Base-by-base conservation (phyloP, 1,140 invertebrate genomes). In the Triops cancriformis region DNA sequence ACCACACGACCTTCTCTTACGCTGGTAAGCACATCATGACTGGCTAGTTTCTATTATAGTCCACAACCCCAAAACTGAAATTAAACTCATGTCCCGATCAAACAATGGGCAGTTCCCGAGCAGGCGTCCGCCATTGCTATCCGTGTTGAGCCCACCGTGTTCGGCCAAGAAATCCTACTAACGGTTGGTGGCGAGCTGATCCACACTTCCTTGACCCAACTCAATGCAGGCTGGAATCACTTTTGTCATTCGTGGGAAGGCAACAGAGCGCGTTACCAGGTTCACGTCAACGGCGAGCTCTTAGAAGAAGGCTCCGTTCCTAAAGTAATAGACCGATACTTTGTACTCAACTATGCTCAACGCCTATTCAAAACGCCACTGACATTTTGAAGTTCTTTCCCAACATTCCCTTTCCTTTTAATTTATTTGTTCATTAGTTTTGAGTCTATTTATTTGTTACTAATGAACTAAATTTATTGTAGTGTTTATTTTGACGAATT, bases 161-260 rank as follows among this genome's bases (percentile, higher is more conserved):
- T 78, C 73, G 77, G 77, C 7, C 18, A 45, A 9, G 41, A 73
- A 37, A 74, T 78, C 11, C 72, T 26, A 4, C 43, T 73, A 27
- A 73, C 73, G 4, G 42, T 78, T 27, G 72, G 26, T 6, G 64
- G 77, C 9, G 27, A 43, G 73, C 37, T 74, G 37, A 73, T 78
- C 11, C 74, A 78, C 26, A 74, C 77, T 18, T 42, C 74, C 31
- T 37, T 73, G 10, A 74, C 28, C 11, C 23, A 28, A 23, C 28
- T 73, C n/a, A 27, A 74, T 18, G 73, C 73, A 11, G 72, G 72
- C 26, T 78, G 77, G 77, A 74, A 78, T 74, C 77, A 78, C 73
- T 73, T 78, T 26, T 78, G 77, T 27, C 77, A 78, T 45, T 78
- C 77, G 0, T 78, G 77, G 77, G 77, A 78, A 73, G 77, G 77